Evolutionary conservation across 2,113 vertebrate species (phyloP), one percentile per base, ranked within the genome.

Genomic region (Eublepharis macularius): DNA sequence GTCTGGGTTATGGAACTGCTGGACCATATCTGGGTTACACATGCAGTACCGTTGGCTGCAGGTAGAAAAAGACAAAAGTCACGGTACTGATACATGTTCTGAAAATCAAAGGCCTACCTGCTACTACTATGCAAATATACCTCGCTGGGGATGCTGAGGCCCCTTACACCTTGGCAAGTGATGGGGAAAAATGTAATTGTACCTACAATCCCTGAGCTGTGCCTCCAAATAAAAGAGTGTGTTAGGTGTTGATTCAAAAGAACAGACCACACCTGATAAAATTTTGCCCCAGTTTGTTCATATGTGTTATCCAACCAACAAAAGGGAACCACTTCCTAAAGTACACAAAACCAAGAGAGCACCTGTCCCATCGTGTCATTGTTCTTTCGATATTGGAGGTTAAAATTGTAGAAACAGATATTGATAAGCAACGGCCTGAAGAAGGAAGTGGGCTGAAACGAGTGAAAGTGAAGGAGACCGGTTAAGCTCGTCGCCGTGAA

Each of bases 1-100:
- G 95, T 99, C 99, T 0, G 99, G 99, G 94, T 99, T 99, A 96
- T 99, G 99, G 92, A 99, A 99, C 94, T 99, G 98, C 95, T 99
- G 98, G 85, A 99, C 99, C 94, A 99, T 98, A 11, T 99, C 98
- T 0, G 99, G 99, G 93, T 99, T 99, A 90, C 99, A 99, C 98
- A 99, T 99, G 92, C 99, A 99, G 95, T 99, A 99, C 88, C 99
- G 97, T 95, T 99, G 99, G 96, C 99, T 99, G 96, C 41, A 70
- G 89, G 4, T 85, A 83, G 83, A 90, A 66, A 92, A 88, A 93
- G 90, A 85, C 68, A 92, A 83, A 91, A 63, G 73, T 85, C 69
- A 94, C 86, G 89, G 32, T 81, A 82, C 0, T 57, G 86, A 78
- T 17, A 79, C n/a, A 68, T 0, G 13, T 24, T 19, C 68, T 72